Base-by-base conservation (phyloP, 2,797 vertebrate species). In the Acanthis flammea region DNA sequence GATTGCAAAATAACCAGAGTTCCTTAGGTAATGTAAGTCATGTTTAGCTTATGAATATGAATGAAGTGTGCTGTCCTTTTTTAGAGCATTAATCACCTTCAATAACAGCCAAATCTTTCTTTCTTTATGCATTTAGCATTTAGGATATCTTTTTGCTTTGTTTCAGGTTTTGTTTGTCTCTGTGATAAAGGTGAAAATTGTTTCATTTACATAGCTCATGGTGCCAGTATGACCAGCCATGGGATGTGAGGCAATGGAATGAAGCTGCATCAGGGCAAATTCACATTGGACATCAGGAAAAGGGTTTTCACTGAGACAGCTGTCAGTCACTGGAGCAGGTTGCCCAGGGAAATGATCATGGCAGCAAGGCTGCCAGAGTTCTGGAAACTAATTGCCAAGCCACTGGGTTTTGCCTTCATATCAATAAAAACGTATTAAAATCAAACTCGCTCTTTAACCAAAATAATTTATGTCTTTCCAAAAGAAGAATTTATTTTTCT, bases 281-380 rank as follows among this genome's bases (percentile, higher is more conserved):
- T 85, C 47, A 77, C 17, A 57, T 0, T n/a, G 42, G 61, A 70
- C 2, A 27, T 23, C 24, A 66, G 42, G 31, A 57, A 72, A 30
- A 41, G 11, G 7, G 19, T 84, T 41, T 73, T 80, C 11, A 12
- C 24, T 39, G 55, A 55, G 2, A 75, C 2, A 7, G 13, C 17
- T 33, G 39, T 41, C 0, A 0, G 10, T 50, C n/a, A 50, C 14
- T 31, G 21, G 27, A 65, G 48, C 8, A 63, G 4, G 6, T 6
- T 68, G 7, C 10, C 12, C 7, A 39, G 6, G 30, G 19, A 60
- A 45, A 8, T 14, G 10, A 5, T n/a, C 35, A 35, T 1, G 2
- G 23, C 41, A 91, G 5, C 19, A 58, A 45, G 19, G 13, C 11
- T 50, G 8, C 8, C 31, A 60, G 45, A 55, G 24, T 68, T 79